Percentiles rank a stretch among this genome's conserved stretches.
Conservation (phyloP, 2,113 vertebrate genomes). For the Sylvilagus bachmani region DNA sequence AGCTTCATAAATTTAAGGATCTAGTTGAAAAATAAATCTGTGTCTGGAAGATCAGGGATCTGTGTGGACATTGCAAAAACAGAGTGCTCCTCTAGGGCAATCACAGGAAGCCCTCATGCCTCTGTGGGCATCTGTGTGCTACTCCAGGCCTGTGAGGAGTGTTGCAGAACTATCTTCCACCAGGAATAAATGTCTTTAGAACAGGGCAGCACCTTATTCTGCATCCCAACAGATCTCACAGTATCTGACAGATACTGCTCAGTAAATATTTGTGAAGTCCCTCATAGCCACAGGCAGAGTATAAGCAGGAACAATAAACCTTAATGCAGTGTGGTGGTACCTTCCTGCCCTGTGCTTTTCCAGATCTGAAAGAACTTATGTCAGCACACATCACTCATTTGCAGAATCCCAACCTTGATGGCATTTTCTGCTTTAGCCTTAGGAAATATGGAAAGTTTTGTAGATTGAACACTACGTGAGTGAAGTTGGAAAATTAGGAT, state of each 20-base stretch:
- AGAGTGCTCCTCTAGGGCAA: not conserved
- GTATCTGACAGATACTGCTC: not conserved
- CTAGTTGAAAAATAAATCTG: not conserved
- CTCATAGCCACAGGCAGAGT: not conserved
- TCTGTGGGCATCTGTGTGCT: rapidly evolving
- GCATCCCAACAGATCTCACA: not conserved
- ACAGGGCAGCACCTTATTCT: not conserved
- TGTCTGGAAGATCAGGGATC: not conserved
- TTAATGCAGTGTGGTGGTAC: not conserved
- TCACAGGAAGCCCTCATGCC: rapidly evolving
- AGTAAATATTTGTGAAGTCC: not conserved
- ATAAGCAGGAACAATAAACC: not conserved
- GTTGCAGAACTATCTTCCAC: not conserved
- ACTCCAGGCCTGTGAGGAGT: not conserved
- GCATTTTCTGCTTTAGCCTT: not conserved
- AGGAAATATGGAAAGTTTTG: not conserved
- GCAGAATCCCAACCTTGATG: not conserved
- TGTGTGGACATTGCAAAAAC: not conserved
- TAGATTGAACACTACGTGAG: not conserved
- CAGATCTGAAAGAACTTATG: not conserved
- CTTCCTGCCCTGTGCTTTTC: not conserved
- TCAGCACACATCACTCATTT: not conserved
- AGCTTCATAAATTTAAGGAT: not conserved
- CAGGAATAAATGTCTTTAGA: not conserved
- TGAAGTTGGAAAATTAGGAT: not conserved